These are phyloP conservation scores for Drosophila ficusphila DNA, from an alignment of 1,140 invertebrate genomes.

Conservation along the genomic window DNA sequence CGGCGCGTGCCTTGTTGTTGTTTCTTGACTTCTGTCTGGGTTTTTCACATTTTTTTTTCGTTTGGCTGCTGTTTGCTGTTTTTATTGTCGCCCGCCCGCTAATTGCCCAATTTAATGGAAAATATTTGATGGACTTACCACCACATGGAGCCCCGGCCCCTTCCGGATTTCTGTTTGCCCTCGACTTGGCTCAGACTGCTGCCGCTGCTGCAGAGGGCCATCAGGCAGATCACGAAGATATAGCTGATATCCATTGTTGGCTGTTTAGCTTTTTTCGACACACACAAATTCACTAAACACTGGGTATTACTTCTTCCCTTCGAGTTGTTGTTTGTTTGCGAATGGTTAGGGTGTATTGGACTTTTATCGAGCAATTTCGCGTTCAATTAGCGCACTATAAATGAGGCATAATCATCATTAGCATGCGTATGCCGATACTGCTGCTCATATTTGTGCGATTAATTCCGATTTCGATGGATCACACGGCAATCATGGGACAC, in stretches of 20 bases:
- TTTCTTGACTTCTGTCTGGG: conserved; percentile 11
- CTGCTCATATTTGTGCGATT: conserved; percentile 61
- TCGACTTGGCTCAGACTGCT: conserved; percentile 49
- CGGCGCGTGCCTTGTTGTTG: conserved; percentile 53
- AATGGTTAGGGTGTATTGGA: conserved; percentile 37
- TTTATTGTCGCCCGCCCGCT: conserved; percentile 53
- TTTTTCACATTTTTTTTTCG: conserved; percentile 11
- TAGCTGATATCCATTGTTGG: conserved; percentile 79
- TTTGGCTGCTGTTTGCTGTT: conserved; percentile 52
- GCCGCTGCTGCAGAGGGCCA: conserved; percentile 67
- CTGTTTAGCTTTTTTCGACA: conserved; percentile 11
- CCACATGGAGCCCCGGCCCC: conserved; percentile 84
- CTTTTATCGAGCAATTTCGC: conserved; percentile 66
- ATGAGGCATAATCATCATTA: conserved; percentile 80
- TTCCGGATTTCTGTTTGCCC: conserved; percentile 81
- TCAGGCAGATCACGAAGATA: conserved; percentile 69
- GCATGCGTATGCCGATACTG: conserved; percentile 55
- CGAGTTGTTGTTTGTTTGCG: conserved; percentile 45
- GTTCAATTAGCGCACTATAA: conserved; percentile 83
- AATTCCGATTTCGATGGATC: conserved; percentile 37
- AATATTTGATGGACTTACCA: conserved; percentile 71
- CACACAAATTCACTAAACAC: conserved; percentile 45
- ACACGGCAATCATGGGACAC: conserved; percentile 50
- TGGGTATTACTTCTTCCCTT: conserved; percentile 23
- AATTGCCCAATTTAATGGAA: conserved; percentile 57